These are phyloP conservation scores for Cygnus buccinator DNA, from an alignment of 2,113 vertebrate species.

Conservation along the genomic window DNA sequence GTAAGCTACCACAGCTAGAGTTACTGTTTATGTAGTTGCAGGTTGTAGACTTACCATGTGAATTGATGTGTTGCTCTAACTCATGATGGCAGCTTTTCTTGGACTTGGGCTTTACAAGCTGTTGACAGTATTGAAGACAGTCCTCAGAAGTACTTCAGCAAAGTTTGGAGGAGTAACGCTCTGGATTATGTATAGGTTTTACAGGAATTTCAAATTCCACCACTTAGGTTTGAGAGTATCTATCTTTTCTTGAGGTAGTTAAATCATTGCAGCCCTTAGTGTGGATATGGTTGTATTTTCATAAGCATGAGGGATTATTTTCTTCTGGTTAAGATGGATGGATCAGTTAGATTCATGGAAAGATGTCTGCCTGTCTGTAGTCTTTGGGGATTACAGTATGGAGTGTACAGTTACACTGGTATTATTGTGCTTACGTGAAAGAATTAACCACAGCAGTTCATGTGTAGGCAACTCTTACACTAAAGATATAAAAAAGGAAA, in stretches of 20 bases:
- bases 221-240: background rate
- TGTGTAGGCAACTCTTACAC: slow-evolving; percentile 40
- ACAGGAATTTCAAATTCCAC: background rate
- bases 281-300: background rate
- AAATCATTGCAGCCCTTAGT: background rate
- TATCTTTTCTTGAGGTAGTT: background rate
- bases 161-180: background rate
- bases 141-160: background rate
- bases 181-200: background rate
- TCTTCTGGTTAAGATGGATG: background rate
- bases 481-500: slow-evolving; percentile 20
- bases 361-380: background rate
- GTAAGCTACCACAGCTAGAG: background rate
- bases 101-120: slow-evolving; percentile 18
- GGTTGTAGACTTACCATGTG: slow-evolving; percentile 3
- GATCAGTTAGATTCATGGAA: background rate
- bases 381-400: background rate
- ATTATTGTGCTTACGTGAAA: background rate
- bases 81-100: slow-evolving; percentile 3
- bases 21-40: background rate
- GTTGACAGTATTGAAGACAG: background rate
- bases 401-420: background rate
- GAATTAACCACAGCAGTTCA: background rate
- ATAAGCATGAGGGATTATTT: background rate
- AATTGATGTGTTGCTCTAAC: background rate